Percentiles rank a stretch among this genome's conserved stretches.
phyloP scores from a whole-genome alignment of 2,113 vertebrate species.

The Oenanthe oenanthe region DNA sequence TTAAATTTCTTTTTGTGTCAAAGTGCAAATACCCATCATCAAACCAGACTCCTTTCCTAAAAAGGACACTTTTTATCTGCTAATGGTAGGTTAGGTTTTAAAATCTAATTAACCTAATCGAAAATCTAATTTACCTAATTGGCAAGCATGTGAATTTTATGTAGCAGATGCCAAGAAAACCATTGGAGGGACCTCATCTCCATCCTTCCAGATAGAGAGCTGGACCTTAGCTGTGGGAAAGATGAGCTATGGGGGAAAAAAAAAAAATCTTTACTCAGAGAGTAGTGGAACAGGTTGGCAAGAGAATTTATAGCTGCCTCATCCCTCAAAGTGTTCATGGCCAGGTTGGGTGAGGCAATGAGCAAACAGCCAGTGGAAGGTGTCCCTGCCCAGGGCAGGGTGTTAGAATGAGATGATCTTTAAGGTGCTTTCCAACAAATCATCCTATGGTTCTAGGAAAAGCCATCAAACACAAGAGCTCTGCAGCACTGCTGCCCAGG shows the following conservation, averaged over 20 bases:
- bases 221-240: neutral
- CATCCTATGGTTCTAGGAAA: neutral
- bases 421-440: neutral
- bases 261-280: neutral
- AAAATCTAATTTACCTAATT: neutral
- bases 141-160: neutral
- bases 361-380: neutral
- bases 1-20: neutral
- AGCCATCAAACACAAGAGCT: neutral
- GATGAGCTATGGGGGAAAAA: neutral
- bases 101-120: neutral
- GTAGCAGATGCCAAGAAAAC: neutral
- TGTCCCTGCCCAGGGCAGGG: neutral
- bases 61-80: neutral
- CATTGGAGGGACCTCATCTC: neutral
- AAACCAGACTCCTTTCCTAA: neutral
- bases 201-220: neutral
- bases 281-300: neutral
- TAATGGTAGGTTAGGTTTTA: neutral
- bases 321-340: neutral
- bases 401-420: neutral
- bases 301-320: neutral
- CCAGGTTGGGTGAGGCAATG: neutral
- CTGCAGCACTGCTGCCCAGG: fast-evolving
- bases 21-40: neutral